Evolutionary conservation across 2,113 vertebrate species (phyloP).

Genomic region (Heterotis niloticus): DNA sequence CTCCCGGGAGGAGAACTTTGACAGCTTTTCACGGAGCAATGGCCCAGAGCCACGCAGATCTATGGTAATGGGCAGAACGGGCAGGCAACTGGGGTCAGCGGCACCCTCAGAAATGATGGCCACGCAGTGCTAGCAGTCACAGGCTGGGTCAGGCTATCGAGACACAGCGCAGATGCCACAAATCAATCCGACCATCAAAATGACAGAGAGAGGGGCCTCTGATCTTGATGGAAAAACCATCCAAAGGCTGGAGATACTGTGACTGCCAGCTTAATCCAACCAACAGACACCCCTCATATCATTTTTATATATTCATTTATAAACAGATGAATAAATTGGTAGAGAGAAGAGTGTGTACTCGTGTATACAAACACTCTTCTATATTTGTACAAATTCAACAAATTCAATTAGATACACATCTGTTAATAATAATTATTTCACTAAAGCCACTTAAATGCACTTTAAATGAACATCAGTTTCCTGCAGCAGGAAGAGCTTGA

Average conservation of each 20-base stretch:
- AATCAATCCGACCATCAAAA: slow-evolving; percentile 66
- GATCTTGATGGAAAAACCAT: slow-evolving; percentile 69
- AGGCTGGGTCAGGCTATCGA: slow-evolving; percentile 56
- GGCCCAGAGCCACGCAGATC: background rate
- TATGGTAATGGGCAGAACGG: background rate
- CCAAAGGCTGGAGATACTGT: slow-evolving; percentile 70
- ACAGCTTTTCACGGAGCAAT: too few relatives aligned
- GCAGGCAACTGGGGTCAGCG: background rate
- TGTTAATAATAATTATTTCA: too few relatives aligned
- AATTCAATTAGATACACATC: too few relatives aligned
- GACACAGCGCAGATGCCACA: slow-evolving; percentile 70
- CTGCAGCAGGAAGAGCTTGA: too few relatives aligned
- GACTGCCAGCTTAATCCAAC: slow-evolving; percentile 47
- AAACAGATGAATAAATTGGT: too few relatives aligned
- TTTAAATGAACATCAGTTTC: too few relatives aligned
- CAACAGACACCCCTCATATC: slow-evolving; percentile 7
- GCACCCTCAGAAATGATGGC: too few relatives aligned
- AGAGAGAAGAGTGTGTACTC: too few relatives aligned
- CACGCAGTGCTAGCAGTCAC: slow-evolving; percentile 18
- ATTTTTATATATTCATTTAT: too few relatives aligned
- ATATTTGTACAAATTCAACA: too few relatives aligned
- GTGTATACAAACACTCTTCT: too few relatives aligned
- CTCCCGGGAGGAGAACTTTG: background rate
- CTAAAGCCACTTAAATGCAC: too few relatives aligned
- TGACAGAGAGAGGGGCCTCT: slow-evolving; percentile 56